Base-by-base conservation (phyloP, 2,797 vertebrate species). In the Chiloscyllium punctatum region DNA sequence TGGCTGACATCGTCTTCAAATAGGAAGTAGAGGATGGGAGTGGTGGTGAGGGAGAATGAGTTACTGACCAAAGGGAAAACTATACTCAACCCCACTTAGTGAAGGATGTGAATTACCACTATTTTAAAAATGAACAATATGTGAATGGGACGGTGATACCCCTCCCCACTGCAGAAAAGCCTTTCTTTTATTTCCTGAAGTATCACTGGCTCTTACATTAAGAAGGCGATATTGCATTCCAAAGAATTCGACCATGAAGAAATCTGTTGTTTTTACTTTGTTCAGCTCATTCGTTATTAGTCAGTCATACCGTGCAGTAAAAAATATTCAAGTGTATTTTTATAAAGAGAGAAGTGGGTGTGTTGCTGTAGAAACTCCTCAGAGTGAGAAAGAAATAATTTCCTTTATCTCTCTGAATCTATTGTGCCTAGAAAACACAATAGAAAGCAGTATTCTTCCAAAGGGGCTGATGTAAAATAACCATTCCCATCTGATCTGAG, bases 361-460 rank as follows among this genome's bases (percentile, higher is more conserved):
- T 77, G 94, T 95, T 95, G 71, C 94, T 74, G 48, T 77, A 95
- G 48, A 77, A 95, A 77, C 71, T 53, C 71, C 18, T 95, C 2
- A 53, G 51, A 74, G 94, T 94, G 11, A 42, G 69, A 72, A 72
- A 94, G 25, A 42, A 72, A 57, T 53, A 4, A 77, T 77, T 95
- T 57, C 51, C 4, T 74, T 69, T 33, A 72, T 77, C 5, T 53
- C 21, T 23, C 69, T 53, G 48, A n/a, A 94, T 74, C 71, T 15
- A 77, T 74, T 77, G 33, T 77, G 77, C 48, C 57, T 77, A 95
- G 71, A 77, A 72, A 57, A 3, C 13, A 68, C 42, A 95, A 95
- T 57, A 53, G 48, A 25, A 7, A 13, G n/a, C 18, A 8, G 69
- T 94, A 42, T n/a, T 94, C 62, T 94, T 18, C 66, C 37, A 37